Evolutionary conservation across 2,113 vertebrate genomes (phyloP), one percentile per base, ranked within the genome.

Genomic region (Symphodus melops): DNA sequence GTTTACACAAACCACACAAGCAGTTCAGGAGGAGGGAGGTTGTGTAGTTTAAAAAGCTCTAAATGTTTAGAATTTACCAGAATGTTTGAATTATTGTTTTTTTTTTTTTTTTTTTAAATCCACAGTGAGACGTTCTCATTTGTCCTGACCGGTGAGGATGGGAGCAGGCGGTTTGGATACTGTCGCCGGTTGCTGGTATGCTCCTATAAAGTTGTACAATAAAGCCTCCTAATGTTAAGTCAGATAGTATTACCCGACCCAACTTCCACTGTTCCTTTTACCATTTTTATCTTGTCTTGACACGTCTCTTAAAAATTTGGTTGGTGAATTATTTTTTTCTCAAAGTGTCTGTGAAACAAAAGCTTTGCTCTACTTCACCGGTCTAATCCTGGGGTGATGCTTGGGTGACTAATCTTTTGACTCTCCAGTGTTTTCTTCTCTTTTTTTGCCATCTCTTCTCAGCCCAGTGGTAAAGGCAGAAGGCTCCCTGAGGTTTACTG

Each of bases 401-500:
- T 63, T 77, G 70, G 56, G 36, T 85, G 75, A 86, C 74, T 48
- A 62, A 71, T 85, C 70, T 70, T 77, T 76, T 84, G 74, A 83
- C 56, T 48, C 59, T 28, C 14, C 39, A 6, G n/a, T 63, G 78
- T 77, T 86, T 60, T 81, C 63, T 79, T 16, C 59, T 68, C 52
- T 85, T 62, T 74, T 54, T 83, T 72, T 56, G 46, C 58, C 55
- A 17, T 17, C 49, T 72, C n/a, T 70, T 84, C 68, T 66, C 76
- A 95, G 94, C 98, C 97, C 78, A 96, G 95, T 64, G 97, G 98
- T 79, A 99, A 98, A 92, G 97, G 96, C 53, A 95, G 97, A 62
- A 94, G 97, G 65, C 96, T 99, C 53, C 98, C 98, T 17, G 98
- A 99, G 86, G 98, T 99, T 39, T 99, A 99, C 94, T 99, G 98